A percentile compares a stretch with the other conserved stretches of the same genome.
phyloP scores from a whole-genome alignment of 2,888 invertebrate species.

The Bimastos eiseni region DNA sequence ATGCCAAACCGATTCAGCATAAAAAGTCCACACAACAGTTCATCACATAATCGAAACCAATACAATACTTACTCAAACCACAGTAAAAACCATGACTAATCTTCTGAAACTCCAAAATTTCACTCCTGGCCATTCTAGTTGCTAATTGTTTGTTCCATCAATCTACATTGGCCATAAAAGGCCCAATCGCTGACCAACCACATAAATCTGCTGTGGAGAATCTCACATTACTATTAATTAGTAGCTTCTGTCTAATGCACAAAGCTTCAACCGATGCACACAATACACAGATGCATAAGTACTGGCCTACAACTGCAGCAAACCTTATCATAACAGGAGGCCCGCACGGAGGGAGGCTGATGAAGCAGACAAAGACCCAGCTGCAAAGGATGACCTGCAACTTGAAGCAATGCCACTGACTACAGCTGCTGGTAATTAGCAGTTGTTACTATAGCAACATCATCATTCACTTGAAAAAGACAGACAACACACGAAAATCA shows the following conservation, averaged over 20 bases:
- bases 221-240: neutral
- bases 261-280: too few relatives aligned
- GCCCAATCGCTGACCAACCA: neutral
- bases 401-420: neutral
- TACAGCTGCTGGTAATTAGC: neutral
- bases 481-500: neutral
- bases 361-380: neutral
- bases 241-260: too few relatives aligned
- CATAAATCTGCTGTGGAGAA: neutral
- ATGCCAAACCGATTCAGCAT: neutral
- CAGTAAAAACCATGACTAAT: neutral
- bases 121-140: neutral
- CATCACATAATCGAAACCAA: neutral
- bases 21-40: neutral
- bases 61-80: neutral
- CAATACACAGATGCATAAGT: too few relatives aligned
- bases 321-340: neutral
- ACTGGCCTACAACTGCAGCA: neutral
- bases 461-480: constrained; percentile 4
- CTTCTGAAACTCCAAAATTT: neutral
- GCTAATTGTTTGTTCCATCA: neutral
- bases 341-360: neutral
- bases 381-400: neutral
- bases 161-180: neutral
- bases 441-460: neutral